A percentile compares a stretch with the other conserved stretches of the same genome.
Conservation (phyloP, 30 jellyfish, hydroid and myxozoan genomes). For the Aurelia sp. region DNA sequence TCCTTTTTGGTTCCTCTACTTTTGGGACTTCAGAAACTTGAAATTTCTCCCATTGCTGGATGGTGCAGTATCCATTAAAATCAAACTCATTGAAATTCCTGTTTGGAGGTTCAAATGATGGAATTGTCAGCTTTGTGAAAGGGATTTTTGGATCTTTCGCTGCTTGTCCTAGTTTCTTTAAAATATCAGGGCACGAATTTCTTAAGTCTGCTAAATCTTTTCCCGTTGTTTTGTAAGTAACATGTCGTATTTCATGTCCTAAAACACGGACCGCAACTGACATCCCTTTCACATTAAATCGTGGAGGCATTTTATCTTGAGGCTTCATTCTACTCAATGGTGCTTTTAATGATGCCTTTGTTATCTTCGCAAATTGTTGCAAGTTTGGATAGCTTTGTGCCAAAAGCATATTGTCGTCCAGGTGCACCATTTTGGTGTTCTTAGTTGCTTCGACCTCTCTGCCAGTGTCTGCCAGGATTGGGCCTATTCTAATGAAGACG, state of each 20-base stretch:
- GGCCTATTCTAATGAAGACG: neutral
- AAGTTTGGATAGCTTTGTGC: constrained; percentile 52
- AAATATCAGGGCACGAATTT: constrained; percentile 57
- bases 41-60: constrained; percentile 15
- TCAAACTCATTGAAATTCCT: constrained; percentile 52
- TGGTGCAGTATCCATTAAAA: constrained; percentile 30
- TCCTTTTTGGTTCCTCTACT: no score
- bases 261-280: constrained; percentile 88
- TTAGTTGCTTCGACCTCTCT: neutral
- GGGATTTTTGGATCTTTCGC: constrained; percentile 61
- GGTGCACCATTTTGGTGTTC: constrained; percentile 40
- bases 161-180: constrained; percentile 50
- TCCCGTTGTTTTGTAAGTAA: constrained; percentile 88
- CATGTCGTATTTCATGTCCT: constrained; percentile 90
- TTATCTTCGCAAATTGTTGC: constrained; percentile 33
- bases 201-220: constrained; percentile 81
- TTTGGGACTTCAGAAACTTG: no score
- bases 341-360: constrained; percentile 35
- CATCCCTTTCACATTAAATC: constrained; percentile 77
- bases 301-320: constrained; percentile 91
- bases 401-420: constrained; percentile 23
- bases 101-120: constrained; percentile 34
- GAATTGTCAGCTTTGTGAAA: constrained; percentile 30
- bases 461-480: neutral
- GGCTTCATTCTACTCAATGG: constrained; percentile 47